Percentiles rank a stretch among this genome's conserved stretches.
Conservation (phyloP, 2,888 invertebrate genomes). For the Drosophila cyrtoloma region DNA sequence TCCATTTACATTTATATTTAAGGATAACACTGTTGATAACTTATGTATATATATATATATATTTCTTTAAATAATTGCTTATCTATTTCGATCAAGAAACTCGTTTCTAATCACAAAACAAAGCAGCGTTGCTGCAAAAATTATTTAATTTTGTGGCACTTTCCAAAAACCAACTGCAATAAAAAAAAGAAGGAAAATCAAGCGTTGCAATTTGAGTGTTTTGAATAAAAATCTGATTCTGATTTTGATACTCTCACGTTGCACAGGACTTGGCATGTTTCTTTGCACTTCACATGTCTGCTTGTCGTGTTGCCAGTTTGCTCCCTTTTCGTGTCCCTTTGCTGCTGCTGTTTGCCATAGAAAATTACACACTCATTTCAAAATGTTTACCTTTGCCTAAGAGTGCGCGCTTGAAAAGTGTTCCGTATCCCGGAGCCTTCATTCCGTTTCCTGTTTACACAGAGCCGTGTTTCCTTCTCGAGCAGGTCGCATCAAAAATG, state of each 20-base stretch:
- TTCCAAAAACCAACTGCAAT: slow-evolving; percentile 7
- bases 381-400: slow-evolving; percentile 71
- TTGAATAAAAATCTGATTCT: slow-evolving; percentile 37
- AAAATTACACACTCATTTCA: slow-evolving; percentile 77
- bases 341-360: slow-evolving; percentile 63
- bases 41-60: background rate
- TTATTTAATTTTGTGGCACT: slow-evolving; percentile 41
- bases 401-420: slow-evolving; percentile 47
- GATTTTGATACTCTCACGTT: slow-evolving; percentile 44
- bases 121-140: background rate
- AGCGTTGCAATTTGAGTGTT: slow-evolving; percentile 38
- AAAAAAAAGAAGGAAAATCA: background rate
- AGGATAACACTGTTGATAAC: background rate
- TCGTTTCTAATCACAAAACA: background rate
- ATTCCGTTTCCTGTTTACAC: slow-evolving; percentile 74
- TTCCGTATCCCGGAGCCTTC: slow-evolving; percentile 58
- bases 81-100: background rate
- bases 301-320: slow-evolving; percentile 42
- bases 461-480: slow-evolving; percentile 30
- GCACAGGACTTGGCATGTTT: slow-evolving; percentile 37
- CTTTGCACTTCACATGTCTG: slow-evolving; percentile 32
- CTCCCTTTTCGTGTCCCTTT: slow-evolving; percentile 26
- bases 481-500: slow-evolving; percentile 32
- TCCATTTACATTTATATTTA: background rate
- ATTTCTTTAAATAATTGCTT: background rate